Conservation (phyloP, 2,888 invertebrate genomes). For the Lithosia quadra region DNA sequence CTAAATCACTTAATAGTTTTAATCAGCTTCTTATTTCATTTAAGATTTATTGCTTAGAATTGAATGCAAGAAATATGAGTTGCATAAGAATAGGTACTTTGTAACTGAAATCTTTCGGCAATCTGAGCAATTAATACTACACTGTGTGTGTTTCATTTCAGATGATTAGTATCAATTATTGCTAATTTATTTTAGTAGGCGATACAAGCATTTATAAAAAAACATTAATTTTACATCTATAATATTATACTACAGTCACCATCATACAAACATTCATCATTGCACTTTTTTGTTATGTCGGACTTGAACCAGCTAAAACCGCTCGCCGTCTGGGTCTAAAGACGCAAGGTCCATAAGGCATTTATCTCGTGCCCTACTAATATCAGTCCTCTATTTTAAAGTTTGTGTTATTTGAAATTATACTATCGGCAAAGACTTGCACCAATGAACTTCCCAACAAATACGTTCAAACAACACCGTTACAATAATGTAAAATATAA, state of each 20-base stretch:
- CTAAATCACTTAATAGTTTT: constrained; percentile 48
- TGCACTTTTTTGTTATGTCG: too few species aligned
- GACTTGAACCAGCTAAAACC: too few species aligned
- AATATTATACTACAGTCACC: background rate
- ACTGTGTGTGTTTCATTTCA: background rate
- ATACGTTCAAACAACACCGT: constrained; percentile 38
- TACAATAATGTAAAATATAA: constrained; percentile 52
- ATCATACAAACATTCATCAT: too few species aligned
- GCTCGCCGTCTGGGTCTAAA: too few species aligned
- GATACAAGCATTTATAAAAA: background rate
- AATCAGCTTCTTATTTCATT: constrained; percentile 45
- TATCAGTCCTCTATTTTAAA: background rate
- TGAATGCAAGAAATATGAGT: constrained; percentile 23
- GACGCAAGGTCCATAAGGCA: too few species aligned
- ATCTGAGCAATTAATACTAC: background rate
- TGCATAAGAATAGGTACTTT: constrained; percentile 27
- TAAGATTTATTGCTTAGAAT: constrained; percentile 47
- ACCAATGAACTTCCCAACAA: constrained; percentile 18
- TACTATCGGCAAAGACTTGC: background rate
- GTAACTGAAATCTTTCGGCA: background rate
- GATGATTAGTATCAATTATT: background rate
- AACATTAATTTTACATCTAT: background rate
- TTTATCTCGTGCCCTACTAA: background rate
- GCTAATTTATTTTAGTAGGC: background rate
- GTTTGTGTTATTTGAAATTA: background rate